These are phyloP conservation scores for Neosilurus hyrtlii DNA, from an alignment of 2,797 vertebrate genomes.

Conservation along the genomic window DNA sequence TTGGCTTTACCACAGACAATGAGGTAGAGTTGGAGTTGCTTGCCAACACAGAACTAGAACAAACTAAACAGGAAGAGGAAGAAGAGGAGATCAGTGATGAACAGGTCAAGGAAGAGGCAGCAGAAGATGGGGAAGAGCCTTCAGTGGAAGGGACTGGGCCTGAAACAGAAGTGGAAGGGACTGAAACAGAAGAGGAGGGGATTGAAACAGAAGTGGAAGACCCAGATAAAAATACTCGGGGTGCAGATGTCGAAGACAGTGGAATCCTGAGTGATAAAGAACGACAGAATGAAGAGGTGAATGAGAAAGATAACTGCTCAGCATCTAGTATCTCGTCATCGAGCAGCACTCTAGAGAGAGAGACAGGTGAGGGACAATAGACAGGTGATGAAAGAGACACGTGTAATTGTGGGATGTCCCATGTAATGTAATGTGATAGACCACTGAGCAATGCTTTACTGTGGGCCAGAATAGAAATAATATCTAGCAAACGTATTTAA, in stretches of 20 bases:
- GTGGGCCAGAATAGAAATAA: neutral
- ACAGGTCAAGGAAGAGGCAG: slow-evolving; percentile 53
- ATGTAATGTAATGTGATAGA: no score
- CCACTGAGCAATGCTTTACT: no score
- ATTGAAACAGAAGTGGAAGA: slow-evolving; percentile 59
- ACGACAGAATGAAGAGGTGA: slow-evolving; percentile 90
- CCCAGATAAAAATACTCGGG: slow-evolving; percentile 52
- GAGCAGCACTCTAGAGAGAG: slow-evolving; percentile 92
- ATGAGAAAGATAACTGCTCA: slow-evolving; percentile 94
- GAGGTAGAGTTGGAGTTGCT: slow-evolving; percentile 49
- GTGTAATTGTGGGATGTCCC: no score
- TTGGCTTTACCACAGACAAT: neutral
- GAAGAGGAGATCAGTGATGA: slow-evolving; percentile 56
- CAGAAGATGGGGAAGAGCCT: slow-evolving; percentile 50
- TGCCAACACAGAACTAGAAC: slow-evolving; percentile 59
- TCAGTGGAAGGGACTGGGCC: slow-evolving; percentile 42
- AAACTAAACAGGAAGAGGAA: slow-evolving; percentile 50
- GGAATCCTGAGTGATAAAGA: slow-evolving; percentile 92
- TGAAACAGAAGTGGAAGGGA: slow-evolving; percentile 35
- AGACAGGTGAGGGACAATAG: slow-evolving; percentile 59
- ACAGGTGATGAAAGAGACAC: neutral
- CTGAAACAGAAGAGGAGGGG: slow-evolving; percentile 35
- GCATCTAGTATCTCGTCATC: slow-evolving; percentile 94
- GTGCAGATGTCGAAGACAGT: slow-evolving; percentile 76
- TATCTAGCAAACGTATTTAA: neutral